Conservation (phyloP, 2,113 vertebrate species). For the Tetrax tetrax region DNA sequence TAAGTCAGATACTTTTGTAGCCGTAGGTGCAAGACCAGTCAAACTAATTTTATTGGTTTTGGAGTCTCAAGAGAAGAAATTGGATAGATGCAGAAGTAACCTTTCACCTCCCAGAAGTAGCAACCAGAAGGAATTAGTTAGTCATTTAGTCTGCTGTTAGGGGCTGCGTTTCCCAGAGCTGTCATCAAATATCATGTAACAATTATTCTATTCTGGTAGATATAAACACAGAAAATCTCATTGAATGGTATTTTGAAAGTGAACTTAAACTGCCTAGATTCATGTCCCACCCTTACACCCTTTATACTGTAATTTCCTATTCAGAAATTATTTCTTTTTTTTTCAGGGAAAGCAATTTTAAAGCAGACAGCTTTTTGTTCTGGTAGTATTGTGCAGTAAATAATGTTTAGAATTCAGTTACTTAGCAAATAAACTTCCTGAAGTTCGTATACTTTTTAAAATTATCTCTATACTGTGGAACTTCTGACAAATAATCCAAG, state of each 20-base stretch:
- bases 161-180: slow-evolving; percentile 61
- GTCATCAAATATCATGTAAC: slow-evolving; percentile 73
- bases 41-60: slow-evolving; percentile 63
- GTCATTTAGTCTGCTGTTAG: slow-evolving; percentile 54
- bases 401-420: neutral
- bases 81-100: slow-evolving; percentile 59
- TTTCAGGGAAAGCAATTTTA: neutral
- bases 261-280: slow-evolving; percentile 36
- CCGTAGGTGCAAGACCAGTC: neutral
- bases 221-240: slow-evolving; percentile 57
- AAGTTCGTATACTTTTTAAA: neutral
- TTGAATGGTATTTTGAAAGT: slow-evolving; percentile 62
- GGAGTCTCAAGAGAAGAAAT: slow-evolving; percentile 62
- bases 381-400: neutral
- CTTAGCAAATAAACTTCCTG: neutral
- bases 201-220: slow-evolving; percentile 65
- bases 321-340: neutral
- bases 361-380: neutral
- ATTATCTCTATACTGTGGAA: neutral
- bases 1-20: slow-evolving; percentile 36
- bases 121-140: slow-evolving; percentile 73
- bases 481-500: neutral
- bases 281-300: neutral
- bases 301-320: slow-evolving; percentile 22
- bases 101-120: slow-evolving; percentile 69